A percentile compares a stretch with the other conserved stretches of the same genome.
phyloP scores from a whole-genome alignment of 1,140 invertebrate species.

The Calliopsis andreniformis region DNA sequence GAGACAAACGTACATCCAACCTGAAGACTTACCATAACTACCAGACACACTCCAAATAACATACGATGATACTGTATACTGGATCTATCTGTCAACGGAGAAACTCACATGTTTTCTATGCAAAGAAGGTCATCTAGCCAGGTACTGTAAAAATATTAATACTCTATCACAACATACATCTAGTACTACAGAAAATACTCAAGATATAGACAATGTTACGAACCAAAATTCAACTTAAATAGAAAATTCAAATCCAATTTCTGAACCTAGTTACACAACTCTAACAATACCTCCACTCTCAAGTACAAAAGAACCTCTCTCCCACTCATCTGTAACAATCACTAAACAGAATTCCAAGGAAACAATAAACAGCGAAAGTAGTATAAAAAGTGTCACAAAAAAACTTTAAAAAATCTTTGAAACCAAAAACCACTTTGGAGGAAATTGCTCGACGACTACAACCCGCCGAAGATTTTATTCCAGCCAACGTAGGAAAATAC shows the following conservation, averaged over 20 bases:
- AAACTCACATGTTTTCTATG: too few relatives aligned
- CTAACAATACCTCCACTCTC: neutral
- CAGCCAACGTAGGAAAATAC: neutral
- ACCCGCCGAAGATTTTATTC: neutral
- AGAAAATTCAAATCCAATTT: neutral
- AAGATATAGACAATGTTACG: too few relatives aligned
- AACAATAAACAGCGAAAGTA: neutral
- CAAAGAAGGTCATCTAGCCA: too few relatives aligned
- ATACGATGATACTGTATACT: too few relatives aligned
- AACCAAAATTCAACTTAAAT: too few relatives aligned
- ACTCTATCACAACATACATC: too few relatives aligned
- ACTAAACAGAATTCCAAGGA: neutral
- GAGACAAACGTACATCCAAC: too few relatives aligned
- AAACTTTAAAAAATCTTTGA: neutral
- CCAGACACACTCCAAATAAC: too few relatives aligned
- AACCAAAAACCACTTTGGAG: neutral
- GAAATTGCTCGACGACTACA: neutral
- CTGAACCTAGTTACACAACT: neutral
- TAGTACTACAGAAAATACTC: too few relatives aligned
- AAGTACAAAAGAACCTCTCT: neutral
- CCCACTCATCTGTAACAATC: neutral
- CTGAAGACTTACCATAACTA: too few relatives aligned
- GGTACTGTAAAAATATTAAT: too few relatives aligned
- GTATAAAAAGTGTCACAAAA: neutral
- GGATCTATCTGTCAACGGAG: too few relatives aligned